Conservation (phyloP, 1,140 invertebrate species). For the Brachionus rubens region DNA sequence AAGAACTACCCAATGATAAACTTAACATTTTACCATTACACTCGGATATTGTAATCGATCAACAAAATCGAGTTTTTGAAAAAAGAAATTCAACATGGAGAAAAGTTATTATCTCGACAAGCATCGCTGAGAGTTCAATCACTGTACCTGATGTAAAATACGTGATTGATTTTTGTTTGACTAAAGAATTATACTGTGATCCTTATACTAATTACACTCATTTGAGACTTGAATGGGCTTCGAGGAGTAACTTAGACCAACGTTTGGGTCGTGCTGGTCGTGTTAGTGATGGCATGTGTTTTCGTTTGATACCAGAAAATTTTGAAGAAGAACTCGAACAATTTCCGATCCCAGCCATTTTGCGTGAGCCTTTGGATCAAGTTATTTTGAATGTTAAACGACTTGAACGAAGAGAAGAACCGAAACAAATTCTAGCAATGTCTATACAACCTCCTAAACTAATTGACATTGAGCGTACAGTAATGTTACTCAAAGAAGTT, state of each 20-base stretch:
- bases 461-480: slow-evolving; percentile 73
- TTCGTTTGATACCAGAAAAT: slow-evolving; percentile 71
- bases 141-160: slow-evolving; percentile 54
- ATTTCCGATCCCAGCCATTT: slow-evolving; percentile 63
- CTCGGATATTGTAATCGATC: slow-evolving; percentile 56
- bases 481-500: slow-evolving; percentile 81
- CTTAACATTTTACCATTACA: slow-evolving; percentile 53
- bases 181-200: slow-evolving; percentile 75
- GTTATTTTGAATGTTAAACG: slow-evolving; percentile 78
- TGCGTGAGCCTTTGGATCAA: slow-evolving; percentile 72
- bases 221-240: slow-evolving; percentile 79
- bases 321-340: slow-evolving; percentile 67
- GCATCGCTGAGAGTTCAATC: slow-evolving; percentile 61
- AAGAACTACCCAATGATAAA: slow-evolving; percentile 10
- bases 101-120: slow-evolving; percentile 61
- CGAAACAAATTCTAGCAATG: slow-evolving; percentile 74
- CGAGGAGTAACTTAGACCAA: slow-evolving; percentile 81
- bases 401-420: slow-evolving; percentile 74
- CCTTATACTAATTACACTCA: slow-evolving; percentile 72
- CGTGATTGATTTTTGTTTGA: slow-evolving; percentile 92
- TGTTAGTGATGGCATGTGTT: slow-evolving; percentile 78
- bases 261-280: slow-evolving; percentile 81
- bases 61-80: slow-evolving; percentile 55
- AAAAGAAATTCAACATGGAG: slow-evolving; percentile 50
- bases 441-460: slow-evolving; percentile 82